Percentiles rank a stretch among this genome's conserved stretches.
Conservation (phyloP, 2,797 vertebrate genomes). For the Choloepus didactylus region DNA sequence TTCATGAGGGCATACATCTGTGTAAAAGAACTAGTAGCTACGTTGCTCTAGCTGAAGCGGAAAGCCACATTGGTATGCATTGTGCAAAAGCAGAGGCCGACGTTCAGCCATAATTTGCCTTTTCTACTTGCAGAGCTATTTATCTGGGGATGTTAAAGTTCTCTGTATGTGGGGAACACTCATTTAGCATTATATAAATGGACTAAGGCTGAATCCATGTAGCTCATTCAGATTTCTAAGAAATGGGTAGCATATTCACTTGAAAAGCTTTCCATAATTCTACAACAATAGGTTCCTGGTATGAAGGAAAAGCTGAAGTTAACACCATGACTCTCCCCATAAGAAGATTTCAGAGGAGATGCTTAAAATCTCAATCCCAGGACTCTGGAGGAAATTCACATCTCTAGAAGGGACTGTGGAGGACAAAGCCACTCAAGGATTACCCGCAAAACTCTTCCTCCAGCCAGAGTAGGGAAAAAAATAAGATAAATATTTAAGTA, state of each 20-base stretch:
- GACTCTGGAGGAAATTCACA: neutral
- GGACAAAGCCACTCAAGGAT: neutral
- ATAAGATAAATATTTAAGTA: neutral
- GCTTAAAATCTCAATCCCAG: neutral
- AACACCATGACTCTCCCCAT: neutral
- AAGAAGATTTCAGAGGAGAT: neutral
- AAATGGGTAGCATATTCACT: neutral
- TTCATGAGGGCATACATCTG: neutral
- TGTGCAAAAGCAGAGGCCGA: neutral
- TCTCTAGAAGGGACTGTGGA: neutral
- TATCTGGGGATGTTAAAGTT: conserved; percentile 47
- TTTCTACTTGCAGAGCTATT: conserved; percentile 60
- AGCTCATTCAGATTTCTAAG: conserved; percentile 35
- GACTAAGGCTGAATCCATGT: neutral
- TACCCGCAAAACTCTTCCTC: neutral
- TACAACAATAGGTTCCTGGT: neutral
- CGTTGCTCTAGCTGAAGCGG: neutral
- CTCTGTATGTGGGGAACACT: conserved; percentile 25
- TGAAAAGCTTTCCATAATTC: neutral
- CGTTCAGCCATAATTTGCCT: conserved; percentile 63
- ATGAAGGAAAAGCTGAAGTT: neutral
- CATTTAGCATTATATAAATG: conserved; percentile 29
- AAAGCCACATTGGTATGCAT: conserved; percentile 38
- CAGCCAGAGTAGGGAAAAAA: neutral
- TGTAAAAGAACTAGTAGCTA: neutral